Evolutionary conservation across 2,797 vertebrate genomes (phyloP), one percentile per base, ranked within the genome.

Genomic region (Rhynchonycteris naso): DNA sequence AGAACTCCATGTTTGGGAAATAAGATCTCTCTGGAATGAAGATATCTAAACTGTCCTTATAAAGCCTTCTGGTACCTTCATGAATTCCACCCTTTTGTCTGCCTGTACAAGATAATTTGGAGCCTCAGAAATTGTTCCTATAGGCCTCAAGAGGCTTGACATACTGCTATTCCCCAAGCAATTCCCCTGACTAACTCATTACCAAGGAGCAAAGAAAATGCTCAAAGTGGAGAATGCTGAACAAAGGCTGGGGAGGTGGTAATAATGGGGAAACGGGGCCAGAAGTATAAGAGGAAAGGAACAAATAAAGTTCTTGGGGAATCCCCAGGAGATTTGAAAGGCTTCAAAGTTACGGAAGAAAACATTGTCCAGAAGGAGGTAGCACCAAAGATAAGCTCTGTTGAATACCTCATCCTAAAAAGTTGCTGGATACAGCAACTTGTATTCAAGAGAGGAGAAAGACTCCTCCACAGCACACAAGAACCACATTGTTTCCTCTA

Each of bases 191-290:
- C 47, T 94, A 93, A 89, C 15, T 30, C 81, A 43, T 76, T 90
- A 71, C 26, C 61, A 92, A 84, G 43, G 68, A 87, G 54, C 43
- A 90, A 95, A 96, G 35, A 30, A 79, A 52, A 93, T 79, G 14
- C 71, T 95, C 78, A 88, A 33, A 95, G 54, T 81, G 16, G 15
- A 87, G 38, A 93, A 84, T 43, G 14, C 19, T 69, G 86, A 95
- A 87, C 35, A 90, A 96, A 94, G 26, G 16, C 78, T 65, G 16
- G 22, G 19, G 15, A 93, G 18, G 61, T 58, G 47, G 38, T 59
- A 81, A 18, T 63, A 58, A 50, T 30, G 63, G 18, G 30, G n/a
- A 12, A 78, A 18, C 80, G 12, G 30, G 56, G 61, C 33, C 58
- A 90, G 24, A 96, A 85, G 38, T 74, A 71, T 3, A 88, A 76